Evolutionary conservation across 92 coral and sea anemone species (phyloP).

Genomic region (Siderastrea siderea): DNA sequence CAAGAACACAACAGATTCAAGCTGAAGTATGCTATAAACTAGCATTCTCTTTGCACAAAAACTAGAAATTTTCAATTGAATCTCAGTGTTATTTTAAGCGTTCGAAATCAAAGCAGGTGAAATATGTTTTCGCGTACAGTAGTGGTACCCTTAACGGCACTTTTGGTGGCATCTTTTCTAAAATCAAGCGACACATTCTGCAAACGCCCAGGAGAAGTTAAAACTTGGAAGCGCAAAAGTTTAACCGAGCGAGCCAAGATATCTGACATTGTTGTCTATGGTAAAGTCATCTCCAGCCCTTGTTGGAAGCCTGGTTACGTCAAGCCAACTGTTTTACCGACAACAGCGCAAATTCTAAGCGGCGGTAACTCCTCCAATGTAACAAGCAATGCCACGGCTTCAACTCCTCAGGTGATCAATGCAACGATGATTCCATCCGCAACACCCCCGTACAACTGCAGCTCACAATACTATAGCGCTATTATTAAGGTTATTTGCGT

Average conservation of each 20-base stretch:
- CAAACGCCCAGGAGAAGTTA: constrained; percentile 61
- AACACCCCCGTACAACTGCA: constrained; percentile 40
- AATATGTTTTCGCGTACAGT: constrained; percentile 7
- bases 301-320: constrained; percentile 77
- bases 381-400: constrained; percentile 15
- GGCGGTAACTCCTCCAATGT: constrained; percentile 41
- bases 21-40: neutral
- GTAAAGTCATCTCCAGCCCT: constrained; percentile 78
- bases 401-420: neutral
- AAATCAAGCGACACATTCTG: constrained; percentile 63
- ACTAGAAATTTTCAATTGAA: neutral
- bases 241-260: constrained; percentile 60
- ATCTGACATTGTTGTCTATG: constrained; percentile 84
- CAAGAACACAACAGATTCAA: neutral
- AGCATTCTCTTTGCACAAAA: neutral
- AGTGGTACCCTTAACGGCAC: neutral
- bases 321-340: constrained; percentile 16
- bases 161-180: constrained; percentile 30
- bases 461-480: constrained; percentile 65
- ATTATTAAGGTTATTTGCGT: constrained; percentile 77
- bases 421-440: constrained; percentile 5
- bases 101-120: neutral
- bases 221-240: constrained; percentile 70
- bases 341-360: constrained; percentile 24
- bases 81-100: neutral